Evolutionary conservation across 2,797 vertebrate genomes (phyloP).

Genomic region (Galago senegalensis): DNA sequence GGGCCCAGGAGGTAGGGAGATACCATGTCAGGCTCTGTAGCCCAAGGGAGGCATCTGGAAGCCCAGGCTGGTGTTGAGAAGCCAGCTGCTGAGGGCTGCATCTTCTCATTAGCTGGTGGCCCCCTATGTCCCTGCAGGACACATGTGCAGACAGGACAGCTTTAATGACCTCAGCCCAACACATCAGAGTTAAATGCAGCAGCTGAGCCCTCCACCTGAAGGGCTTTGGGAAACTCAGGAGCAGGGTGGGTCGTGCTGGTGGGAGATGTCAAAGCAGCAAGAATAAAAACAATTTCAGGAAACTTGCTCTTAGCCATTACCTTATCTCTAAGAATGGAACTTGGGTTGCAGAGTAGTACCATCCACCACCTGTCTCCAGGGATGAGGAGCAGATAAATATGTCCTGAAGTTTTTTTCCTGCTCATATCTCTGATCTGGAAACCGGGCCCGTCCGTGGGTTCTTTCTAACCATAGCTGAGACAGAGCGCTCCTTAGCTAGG

Average conservation of each 20-base stretch:
- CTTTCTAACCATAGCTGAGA: neutral
- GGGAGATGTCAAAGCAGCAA: neutral
- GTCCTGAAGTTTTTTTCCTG: neutral
- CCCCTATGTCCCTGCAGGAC: neutral
- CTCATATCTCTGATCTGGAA: neutral
- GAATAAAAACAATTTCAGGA: neutral
- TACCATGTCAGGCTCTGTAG: too few species aligned
- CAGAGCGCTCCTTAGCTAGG: neutral
- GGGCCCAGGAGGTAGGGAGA: neutral
- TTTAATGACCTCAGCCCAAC: too few species aligned
- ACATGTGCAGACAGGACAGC: neutral
- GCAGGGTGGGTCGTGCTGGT: neutral
- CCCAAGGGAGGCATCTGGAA: too few species aligned
- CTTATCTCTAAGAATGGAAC: neutral
- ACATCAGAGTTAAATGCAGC: neutral
- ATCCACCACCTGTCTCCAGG: neutral
- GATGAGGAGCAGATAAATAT: neutral
- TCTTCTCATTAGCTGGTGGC: neutral
- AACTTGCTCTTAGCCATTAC: neutral
- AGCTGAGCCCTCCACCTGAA: neutral
- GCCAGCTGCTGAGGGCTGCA: accelerated
- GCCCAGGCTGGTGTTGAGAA: neutral
- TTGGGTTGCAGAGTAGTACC: neutral
- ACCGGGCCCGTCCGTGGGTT: neutral
- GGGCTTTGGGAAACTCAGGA: neutral